phyloP scores from a whole-genome alignment of 2,888 invertebrate species.

The Falcaria lacertinaria region DNA sequence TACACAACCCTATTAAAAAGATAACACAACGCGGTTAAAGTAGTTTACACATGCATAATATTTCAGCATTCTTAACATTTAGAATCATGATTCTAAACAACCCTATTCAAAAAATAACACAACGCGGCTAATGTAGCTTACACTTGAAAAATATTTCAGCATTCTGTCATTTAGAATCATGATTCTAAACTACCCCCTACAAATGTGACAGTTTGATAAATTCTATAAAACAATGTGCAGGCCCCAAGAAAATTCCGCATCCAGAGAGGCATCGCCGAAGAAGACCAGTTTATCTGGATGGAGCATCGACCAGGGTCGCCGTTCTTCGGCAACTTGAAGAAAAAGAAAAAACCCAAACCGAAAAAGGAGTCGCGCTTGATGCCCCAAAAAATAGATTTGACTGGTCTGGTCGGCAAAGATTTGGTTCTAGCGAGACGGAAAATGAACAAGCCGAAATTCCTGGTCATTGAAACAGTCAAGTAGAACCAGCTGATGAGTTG shows the following conservation, averaged over 20 bases:
- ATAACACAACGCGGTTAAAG: too few species aligned
- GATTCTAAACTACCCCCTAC: too few species aligned
- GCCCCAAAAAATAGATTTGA: slow-evolving; percentile 30
- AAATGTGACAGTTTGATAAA: background rate
- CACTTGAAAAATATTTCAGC: too few species aligned
- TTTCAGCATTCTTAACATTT: too few species aligned
- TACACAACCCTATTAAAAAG: too few species aligned
- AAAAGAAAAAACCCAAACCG: background rate
- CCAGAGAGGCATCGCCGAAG: slow-evolving; percentile 27
- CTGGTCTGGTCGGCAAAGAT: slow-evolving; percentile 36
- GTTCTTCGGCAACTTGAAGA: slow-evolving; percentile 4
- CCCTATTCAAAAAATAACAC: too few species aligned
- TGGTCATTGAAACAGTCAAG: slow-evolving; percentile 8
- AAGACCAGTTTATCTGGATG: slow-evolving; percentile 54
- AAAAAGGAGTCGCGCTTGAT: slow-evolving; percentile 22
- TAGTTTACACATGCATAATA: too few species aligned
- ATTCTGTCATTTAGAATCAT: too few species aligned
- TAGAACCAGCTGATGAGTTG: too few species aligned
- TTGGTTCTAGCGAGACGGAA: slow-evolving; percentile 47
- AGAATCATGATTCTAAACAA: too few species aligned
- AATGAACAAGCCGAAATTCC: slow-evolving; percentile 47
- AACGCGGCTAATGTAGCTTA: too few species aligned
- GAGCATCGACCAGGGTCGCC: slow-evolving; percentile 21
- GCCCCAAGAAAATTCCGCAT: slow-evolving; percentile 45
- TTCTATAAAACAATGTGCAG: slow-evolving; percentile 26